Percentiles rank a stretch among this genome's conserved stretches.
phyloP scores from a whole-genome alignment of 2,797 vertebrate species.

The Morus bassanus region DNA sequence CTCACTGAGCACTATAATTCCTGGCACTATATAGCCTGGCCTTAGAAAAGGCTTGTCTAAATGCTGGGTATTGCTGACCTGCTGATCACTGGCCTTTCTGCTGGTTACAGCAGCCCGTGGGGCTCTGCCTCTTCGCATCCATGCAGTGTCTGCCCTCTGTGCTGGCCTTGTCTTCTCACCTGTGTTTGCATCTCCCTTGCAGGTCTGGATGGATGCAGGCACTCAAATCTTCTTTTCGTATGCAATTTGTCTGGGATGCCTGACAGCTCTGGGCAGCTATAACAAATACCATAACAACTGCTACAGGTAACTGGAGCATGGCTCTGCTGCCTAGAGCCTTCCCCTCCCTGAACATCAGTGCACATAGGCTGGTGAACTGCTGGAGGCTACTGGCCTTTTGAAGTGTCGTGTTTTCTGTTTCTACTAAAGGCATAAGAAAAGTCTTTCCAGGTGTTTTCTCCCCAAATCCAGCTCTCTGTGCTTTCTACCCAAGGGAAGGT shows the following conservation, averaged over 20 bases:
- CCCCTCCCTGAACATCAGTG: not conserved
- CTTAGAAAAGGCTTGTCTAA: not conserved
- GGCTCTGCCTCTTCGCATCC: not conserved
- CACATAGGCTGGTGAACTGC: not conserved
- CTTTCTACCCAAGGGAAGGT: not conserved
- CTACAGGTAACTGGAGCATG: conserved; percentile 82
- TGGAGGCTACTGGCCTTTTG: not conserved
- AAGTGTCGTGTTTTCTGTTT: not conserved
- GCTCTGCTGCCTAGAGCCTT: not conserved
- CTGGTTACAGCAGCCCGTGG: not conserved
- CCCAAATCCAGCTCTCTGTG: not conserved
- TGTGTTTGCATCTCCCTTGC: conserved; percentile 54
- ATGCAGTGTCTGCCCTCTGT: not conserved
- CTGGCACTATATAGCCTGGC: not conserved
- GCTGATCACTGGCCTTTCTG: not conserved
- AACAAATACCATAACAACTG: conserved; percentile 95
- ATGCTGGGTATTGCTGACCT: not conserved
- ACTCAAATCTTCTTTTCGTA: conserved; percentile 97
- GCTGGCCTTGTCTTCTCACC: not conserved
- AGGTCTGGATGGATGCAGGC: conserved; percentile 98
- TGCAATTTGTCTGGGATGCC: conserved; percentile 91
- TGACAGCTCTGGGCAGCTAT: conserved; percentile 92
- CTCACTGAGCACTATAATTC: not conserved
- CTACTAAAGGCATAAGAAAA: not conserved
- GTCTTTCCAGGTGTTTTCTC: not conserved